These are phyloP conservation scores for Holacanthus passer DNA, from an alignment of 2,113 vertebrate genomes.

Conservation along the genomic window DNA sequence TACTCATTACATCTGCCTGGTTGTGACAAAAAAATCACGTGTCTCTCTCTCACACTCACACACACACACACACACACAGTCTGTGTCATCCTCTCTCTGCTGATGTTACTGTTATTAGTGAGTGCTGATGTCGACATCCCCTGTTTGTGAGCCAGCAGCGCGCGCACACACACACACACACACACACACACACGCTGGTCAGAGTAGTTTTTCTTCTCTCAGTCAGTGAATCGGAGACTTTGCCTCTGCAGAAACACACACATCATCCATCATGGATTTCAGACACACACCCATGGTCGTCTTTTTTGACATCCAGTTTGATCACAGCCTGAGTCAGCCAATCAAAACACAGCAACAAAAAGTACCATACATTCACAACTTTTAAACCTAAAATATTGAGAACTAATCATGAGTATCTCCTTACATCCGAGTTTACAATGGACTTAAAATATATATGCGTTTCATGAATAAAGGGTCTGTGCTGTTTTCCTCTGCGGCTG, in stretches of 20 bases:
- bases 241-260: conserved; percentile 16
- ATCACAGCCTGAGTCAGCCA: background rate
- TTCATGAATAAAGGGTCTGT: background rate
- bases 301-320: too few species aligned
- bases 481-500: background rate
- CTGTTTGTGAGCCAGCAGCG: conserved; percentile 27
- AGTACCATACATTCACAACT: background rate
- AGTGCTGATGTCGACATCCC: conserved; percentile 69
- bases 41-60: conserved; percentile 3
- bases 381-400: too few species aligned
- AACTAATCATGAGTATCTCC: too few species aligned
- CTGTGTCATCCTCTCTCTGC: conserved; percentile 65
- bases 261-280: background rate
- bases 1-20: conserved; percentile 61
- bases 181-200: conserved; percentile 13
- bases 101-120: conserved; percentile 70
- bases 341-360: background rate
- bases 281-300: too few species aligned
- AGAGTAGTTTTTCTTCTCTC: conserved; percentile 28
- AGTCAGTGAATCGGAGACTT: conserved; percentile 38
- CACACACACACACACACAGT: conserved; percentile 21
- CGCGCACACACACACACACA: conserved; percentile 6
- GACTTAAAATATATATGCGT: too few species aligned
- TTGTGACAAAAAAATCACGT: conserved; percentile 57
- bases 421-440: too few species aligned